These are phyloP conservation scores for Spheniscus humboldti DNA, from an alignment of 2,797 vertebrate species.

Conservation along the genomic window DNA sequence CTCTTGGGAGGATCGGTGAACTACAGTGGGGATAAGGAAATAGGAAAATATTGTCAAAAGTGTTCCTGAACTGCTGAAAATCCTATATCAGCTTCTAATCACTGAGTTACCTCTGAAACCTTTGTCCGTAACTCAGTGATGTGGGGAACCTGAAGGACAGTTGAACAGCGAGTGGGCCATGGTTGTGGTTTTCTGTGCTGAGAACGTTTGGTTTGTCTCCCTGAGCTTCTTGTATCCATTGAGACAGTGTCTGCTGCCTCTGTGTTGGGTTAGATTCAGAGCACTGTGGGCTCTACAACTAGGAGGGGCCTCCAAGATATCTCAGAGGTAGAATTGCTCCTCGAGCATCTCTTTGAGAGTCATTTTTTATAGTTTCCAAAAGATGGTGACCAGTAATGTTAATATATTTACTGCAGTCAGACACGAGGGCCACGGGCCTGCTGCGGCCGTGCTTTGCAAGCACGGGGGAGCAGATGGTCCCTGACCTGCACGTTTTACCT, in stretches of 20 bases:
- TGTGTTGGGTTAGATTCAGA: neutral
- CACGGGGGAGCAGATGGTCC: neutral
- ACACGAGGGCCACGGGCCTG: neutral
- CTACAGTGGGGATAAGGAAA: neutral
- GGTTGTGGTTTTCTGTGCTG: neutral
- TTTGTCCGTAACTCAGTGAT: neutral
- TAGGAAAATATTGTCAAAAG: neutral
- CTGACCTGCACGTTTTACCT: neutral
- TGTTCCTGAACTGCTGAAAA: neutral
- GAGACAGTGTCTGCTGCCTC: neutral
- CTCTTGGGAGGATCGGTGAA: neutral
- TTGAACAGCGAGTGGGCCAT: fast-evolving
- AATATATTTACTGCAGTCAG: neutral
- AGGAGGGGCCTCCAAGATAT: neutral
- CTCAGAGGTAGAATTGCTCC: neutral
- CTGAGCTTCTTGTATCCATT: neutral
- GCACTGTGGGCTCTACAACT: neutral
- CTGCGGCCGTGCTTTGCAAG: neutral
- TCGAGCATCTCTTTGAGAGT: neutral
- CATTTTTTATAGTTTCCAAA: neutral
- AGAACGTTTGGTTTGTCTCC: neutral
- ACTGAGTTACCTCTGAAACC: neutral
- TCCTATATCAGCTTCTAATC: neutral
- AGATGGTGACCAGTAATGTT: neutral
- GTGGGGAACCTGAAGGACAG: neutral